Evolutionary conservation across 2,113 vertebrate genomes (phyloP), one percentile per base, ranked within the genome.

Genomic region (Hypomesus transpacificus): DNA sequence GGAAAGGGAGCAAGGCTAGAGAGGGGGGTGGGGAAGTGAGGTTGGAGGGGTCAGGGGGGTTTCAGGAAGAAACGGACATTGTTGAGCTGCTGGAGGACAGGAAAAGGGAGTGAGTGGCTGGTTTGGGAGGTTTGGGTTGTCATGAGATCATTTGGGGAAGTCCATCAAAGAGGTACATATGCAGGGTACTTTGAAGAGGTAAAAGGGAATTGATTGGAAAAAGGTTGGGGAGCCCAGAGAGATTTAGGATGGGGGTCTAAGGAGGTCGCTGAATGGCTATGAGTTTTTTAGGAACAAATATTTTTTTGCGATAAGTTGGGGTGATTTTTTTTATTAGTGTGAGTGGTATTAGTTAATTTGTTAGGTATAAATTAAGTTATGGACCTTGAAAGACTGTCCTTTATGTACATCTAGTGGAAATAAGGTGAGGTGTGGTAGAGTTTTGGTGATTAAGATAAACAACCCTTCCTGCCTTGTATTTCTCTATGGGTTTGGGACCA

Each of bases 341-440:
- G 39, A 46, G 9, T 46, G 39, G 39, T 46, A 46, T 46, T 46
- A 46, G 39, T 46, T 11, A 46, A 11, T 9, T 2, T 46, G 24
- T 26, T 11, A 46, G 39, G 6, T 46, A 46, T 46, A 46, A 13
- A 46, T 46, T 9, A 46, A 46, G 39, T 46, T 46, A 46, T 46
- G 39, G 39, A 46, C 39, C 39, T 46, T 46, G 39, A 46, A 46
- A 46, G 39, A 46, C 39, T 11, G 39, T 1, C 39, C 1, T 9
- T 9, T 46, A 46, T 46, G 39, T 46, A 46, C 39, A 13, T 8
- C 39, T 46, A 46, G 39, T 46, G 39, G 0, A 46, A 46, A 46
- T 9, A 58, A 20, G 56, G 66, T 59, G 69, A 64, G 79, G 75
- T 26, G 67, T n/a, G 46, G 66, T 46, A 52, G 28, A 17, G 28